A percentile compares a stretch with the other conserved stretches of the same genome.
Evolutionary conservation across 2,888 invertebrate genomes (phyloP).

Genomic region (Spisula solida): DNA sequence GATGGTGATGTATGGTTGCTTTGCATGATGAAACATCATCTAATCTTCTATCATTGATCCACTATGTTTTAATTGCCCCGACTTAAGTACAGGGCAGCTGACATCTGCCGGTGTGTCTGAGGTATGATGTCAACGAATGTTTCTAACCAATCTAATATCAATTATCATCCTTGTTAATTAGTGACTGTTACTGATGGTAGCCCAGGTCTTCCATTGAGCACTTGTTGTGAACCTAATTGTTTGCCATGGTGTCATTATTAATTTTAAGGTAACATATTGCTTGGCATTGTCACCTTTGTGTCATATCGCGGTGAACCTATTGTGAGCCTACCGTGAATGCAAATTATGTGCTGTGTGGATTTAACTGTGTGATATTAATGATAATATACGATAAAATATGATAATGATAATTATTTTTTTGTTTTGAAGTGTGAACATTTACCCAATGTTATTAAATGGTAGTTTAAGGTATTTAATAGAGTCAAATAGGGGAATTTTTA

Average conservation of each 20-base stretch:
- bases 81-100: not conserved
- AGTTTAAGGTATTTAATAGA: too few species aligned
- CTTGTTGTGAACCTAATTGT: not conserved
- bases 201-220: not conserved
- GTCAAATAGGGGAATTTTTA: too few species aligned
- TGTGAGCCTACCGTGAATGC: not conserved
- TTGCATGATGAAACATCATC: not conserved
- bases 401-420: not conserved
- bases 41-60: slow-evolving; percentile 14
- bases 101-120: not conserved
- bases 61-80: not conserved
- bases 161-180: slow-evolving; percentile 7
- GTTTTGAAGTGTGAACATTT: not conserved
- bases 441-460: too few species aligned
- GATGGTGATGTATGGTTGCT: not conserved
- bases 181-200: not conserved
- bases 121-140: not conserved
- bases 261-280: not conserved
- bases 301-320: not conserved
- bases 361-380: not conserved
- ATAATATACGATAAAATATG: not conserved
- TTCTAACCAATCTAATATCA: not conserved
- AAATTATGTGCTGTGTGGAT: not conserved
- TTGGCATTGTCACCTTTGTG: not conserved
- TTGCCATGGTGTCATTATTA: not conserved